These are phyloP conservation scores for Valencia hispanica DNA, from an alignment of 2,797 vertebrate species.

Conservation along the genomic window DNA sequence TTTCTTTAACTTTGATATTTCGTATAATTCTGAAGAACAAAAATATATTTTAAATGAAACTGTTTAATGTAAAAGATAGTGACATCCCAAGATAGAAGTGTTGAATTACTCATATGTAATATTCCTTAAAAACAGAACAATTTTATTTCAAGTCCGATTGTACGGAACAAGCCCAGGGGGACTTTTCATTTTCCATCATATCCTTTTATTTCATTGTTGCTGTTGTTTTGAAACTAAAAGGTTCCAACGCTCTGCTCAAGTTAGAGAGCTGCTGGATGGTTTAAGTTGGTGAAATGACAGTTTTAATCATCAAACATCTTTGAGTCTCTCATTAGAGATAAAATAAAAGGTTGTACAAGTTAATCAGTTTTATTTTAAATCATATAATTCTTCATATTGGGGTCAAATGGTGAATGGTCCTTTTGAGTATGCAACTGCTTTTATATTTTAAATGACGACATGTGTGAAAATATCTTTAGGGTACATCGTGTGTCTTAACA, in stretches of 20 bases:
- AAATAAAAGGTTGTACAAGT: background rate
- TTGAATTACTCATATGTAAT: background rate
- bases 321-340: background rate
- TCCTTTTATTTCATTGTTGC: background rate
- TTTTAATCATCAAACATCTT: background rate
- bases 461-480: background rate
- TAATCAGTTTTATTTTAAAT: background rate
- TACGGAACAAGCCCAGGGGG: background rate
- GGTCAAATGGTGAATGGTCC: background rate
- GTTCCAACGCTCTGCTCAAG: background rate
- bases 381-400: background rate
- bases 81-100: background rate
- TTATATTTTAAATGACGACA: background rate
- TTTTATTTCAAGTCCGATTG: background rate
- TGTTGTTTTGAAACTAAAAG: background rate
- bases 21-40: constrained; percentile 19
- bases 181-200: background rate
- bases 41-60: background rate
- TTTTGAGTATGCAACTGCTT: background rate
- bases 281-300: background rate
- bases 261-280: background rate
- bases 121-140: background rate
- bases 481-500: background rate
- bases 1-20: background rate
- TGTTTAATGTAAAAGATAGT: background rate